Evolutionary conservation across 2,888 invertebrate genomes (phyloP).

Genomic region (Stenolophus ochropezus): DNA sequence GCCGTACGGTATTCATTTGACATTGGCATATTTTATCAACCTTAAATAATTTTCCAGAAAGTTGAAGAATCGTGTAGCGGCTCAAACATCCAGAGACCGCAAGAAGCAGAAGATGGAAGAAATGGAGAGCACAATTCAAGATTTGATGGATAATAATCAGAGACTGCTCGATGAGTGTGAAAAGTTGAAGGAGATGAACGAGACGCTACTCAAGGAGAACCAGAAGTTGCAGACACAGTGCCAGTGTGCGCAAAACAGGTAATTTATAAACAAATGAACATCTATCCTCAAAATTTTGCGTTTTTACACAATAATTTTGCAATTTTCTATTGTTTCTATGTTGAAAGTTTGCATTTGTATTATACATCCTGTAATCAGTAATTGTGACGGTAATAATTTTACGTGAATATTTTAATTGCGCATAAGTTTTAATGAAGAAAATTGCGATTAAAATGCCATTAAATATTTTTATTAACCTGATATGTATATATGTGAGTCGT

Average conservation of each 20-base stretch:
- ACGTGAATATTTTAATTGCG: too few species aligned
- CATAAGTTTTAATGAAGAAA: too few species aligned
- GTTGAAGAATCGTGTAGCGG: conserved; percentile 96
- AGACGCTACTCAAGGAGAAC: conserved; percentile 80
- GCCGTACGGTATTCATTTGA: neutral
- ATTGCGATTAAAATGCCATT: too few species aligned
- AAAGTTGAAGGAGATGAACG: conserved; percentile 81
- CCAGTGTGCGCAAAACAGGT: conserved; percentile 68
- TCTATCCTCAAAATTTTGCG: conserved; percentile 83
- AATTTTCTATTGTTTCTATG: conserved; percentile 43
- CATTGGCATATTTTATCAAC: neutral
- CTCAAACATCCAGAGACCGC: conserved; percentile 96
- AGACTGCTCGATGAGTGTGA: conserved; percentile 80
- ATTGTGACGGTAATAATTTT: too few species aligned
- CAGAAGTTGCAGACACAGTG: conserved; percentile 71
- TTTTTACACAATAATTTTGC: conserved; percentile 80
- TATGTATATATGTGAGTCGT: too few species aligned
- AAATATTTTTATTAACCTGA: too few species aligned
- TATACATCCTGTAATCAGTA: too few species aligned
- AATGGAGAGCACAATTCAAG: conserved; percentile 83
- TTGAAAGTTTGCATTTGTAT: too few species aligned
- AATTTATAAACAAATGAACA: conserved; percentile 79
- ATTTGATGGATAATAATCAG: conserved; percentile 80
- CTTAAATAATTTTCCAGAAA: conserved; percentile 79
- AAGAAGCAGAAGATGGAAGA: conserved; percentile 96